Base-by-base conservation (phyloP, 2,797 vertebrate species). In the Microhierax caerulescens region DNA sequence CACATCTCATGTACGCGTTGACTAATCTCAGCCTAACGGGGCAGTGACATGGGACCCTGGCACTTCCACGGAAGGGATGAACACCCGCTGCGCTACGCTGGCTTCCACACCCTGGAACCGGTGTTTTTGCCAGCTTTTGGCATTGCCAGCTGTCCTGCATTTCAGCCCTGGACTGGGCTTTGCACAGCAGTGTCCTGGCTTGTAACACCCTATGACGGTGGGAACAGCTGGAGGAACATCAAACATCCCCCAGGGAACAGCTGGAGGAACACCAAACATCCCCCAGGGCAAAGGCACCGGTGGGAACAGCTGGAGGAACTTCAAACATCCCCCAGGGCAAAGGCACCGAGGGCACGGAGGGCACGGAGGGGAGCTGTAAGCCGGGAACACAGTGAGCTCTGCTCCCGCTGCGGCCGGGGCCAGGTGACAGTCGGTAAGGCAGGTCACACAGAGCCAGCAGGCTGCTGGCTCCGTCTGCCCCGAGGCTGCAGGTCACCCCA, bases 191-290 rank as follows among this genome's bases (percentile, higher is more conserved):
- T 10, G 37, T 45, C 64, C 53, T 79, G 64, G 37, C 37, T 47
- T 1, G 0, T 45, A 24, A 19, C 51, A 34, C 45, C 2, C 0
- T 10, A 19, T 1, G 1, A 34, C 0, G 6, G 22, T 63, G 61
- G 87, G 75, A 65, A 85, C 5, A 61, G 67, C 63, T 78, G 87
- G 80, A 82, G 14, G 32, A 14, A 53, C 70, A 85, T 61, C 80
- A 75, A 63, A 63, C 17, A 39, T 8, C 11, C 13, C 69, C 72
- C 48, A 22, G 30, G 78, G 20, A n/a, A n/a, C n/a, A n/a, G n/a
- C n/a, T n/a, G n/a, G n/a, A n/a, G n/a, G n/a, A n/a, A n/a, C n/a
- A n/a, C n/a, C n/a, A n/a, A n/a, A n/a, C n/a, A 39, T 8, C 11
- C 13, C 69, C 72, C 48, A 22, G 30, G 78, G 20, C 22, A 67